Conservation (phyloP, 2,888 invertebrate species). For the Drosophila nr. perissopoda region DNA sequence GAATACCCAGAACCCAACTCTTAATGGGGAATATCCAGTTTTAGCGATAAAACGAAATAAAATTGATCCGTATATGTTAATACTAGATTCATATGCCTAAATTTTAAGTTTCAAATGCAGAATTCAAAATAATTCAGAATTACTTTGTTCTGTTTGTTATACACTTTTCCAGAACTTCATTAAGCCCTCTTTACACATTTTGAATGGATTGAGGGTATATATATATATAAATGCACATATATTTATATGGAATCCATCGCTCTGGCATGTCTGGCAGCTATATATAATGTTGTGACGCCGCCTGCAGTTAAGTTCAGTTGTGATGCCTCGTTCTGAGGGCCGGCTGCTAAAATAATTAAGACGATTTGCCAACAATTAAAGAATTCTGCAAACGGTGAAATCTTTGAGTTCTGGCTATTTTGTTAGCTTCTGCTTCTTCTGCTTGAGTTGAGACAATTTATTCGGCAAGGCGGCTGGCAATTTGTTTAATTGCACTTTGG, state of each 20-base stretch:
- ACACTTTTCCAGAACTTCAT: not conserved
- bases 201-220: not conserved
- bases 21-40: not conserved
- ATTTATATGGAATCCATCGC: slow-evolving; percentile 20
- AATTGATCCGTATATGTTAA: not conserved
- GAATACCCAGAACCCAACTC: not conserved
- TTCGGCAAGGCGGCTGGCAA: slow-evolving; percentile 64
- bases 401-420: not conserved
- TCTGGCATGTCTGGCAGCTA: slow-evolving; percentile 50
- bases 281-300: slow-evolving; percentile 42
- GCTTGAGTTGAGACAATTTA: slow-evolving; percentile 1
- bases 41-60: not conserved
- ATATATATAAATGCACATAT: not conserved
- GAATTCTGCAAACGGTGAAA: slow-evolving; percentile 67
- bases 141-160: not conserved
- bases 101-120: not conserved
- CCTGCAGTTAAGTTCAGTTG: slow-evolving; percentile 42
- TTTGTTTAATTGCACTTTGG: slow-evolving; percentile 84
- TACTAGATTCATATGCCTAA: not conserved
- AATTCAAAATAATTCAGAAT: not conserved
- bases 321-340: slow-evolving; percentile 51
- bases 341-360: slow-evolving; percentile 83
- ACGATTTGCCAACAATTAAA: slow-evolving; percentile 85
- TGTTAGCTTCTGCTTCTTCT: not conserved
- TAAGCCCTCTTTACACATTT: not conserved